phyloP scores from a whole-genome alignment of 1,140 invertebrate species.

The Halictus rubicundus region DNA sequence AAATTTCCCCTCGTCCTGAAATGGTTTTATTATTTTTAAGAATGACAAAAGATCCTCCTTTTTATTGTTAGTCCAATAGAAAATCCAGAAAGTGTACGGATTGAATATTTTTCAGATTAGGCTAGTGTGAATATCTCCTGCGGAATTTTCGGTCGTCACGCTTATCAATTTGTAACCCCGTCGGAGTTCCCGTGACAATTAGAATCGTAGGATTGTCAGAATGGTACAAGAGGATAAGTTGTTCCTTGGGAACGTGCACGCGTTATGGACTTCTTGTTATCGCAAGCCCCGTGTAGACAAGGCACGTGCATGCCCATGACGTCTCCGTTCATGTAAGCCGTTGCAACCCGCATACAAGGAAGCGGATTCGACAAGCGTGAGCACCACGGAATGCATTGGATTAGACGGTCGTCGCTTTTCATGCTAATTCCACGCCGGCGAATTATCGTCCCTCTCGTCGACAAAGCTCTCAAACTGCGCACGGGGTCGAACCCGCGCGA shows the following conservation, averaged over 20 bases:
- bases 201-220: not conserved
- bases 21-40: no score
- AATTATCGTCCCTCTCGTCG: conserved; percentile 14
- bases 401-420: conserved; percentile 39
- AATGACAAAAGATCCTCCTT: no score
- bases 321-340: conserved; percentile 8
- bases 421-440: conserved; percentile 31
- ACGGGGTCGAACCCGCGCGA: not conserved
- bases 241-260: not conserved
- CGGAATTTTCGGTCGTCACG: no score
- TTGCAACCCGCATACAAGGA: conserved; percentile 18
- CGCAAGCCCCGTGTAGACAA: conserved; percentile 3
- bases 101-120: no score
- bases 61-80: no score
- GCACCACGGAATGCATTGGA: conserved; percentile 39
- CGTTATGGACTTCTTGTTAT: conserved; percentile 28
- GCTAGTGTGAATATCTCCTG: no score
- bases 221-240: conserved; percentile 18
- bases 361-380: conserved; percentile 47
- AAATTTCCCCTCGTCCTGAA: no score
- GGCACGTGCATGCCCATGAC: not conserved
- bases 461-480: not conserved
- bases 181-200: not conserved
- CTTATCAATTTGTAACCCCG: not conserved
- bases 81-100: no score